A percentile compares a stretch with the other conserved stretches of the same genome.
Conservation (phyloP, 2,888 invertebrate genomes). For the Chironomus tentans region DNA sequence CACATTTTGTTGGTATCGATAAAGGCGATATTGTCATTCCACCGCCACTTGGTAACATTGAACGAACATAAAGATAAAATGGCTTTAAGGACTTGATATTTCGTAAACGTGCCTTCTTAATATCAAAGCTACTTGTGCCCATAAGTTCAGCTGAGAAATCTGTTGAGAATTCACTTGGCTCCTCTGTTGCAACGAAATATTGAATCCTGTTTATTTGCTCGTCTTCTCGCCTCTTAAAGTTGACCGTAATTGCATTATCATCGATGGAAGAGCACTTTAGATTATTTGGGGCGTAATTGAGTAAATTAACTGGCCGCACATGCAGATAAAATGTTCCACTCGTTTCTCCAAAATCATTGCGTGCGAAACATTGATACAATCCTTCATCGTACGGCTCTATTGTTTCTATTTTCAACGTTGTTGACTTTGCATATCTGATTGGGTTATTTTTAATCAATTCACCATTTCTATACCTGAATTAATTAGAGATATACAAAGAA, state of each 20-base stretch:
- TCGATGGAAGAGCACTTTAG: conserved; percentile 40
- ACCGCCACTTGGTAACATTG: not conserved
- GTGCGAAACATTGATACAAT: conserved; percentile 40
- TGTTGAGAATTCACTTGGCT: conserved; percentile 37
- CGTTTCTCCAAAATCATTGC: conserved; percentile 40
- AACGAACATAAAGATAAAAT: conserved; percentile 6
- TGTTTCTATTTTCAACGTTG: conserved; percentile 38
- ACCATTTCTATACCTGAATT: conserved; percentile 37
- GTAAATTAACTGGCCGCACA: conserved; percentile 32
- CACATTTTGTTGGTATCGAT: conserved; percentile 38
- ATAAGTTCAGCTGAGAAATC: conserved; percentile 31
- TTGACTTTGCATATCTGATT: conserved; percentile 36
- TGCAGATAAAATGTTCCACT: conserved; percentile 37
- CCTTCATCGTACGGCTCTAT: conserved; percentile 40
- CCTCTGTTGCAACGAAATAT: conserved; percentile 38
- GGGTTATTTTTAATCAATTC: conserved; percentile 36
- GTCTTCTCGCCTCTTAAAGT: conserved; percentile 34
- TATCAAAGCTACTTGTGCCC: not conserved
- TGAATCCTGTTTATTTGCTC: conserved; percentile 34
- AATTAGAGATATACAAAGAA: not conserved
- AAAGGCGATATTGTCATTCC: conserved; percentile 33
- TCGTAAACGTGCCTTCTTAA: not conserved
- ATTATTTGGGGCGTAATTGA: conserved; percentile 33
- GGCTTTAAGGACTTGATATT: conserved; percentile 1
- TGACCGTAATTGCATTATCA: conserved; percentile 39